Conservation (phyloP, 2,797 vertebrate genomes). For the Propithecus deckenii region DNA sequence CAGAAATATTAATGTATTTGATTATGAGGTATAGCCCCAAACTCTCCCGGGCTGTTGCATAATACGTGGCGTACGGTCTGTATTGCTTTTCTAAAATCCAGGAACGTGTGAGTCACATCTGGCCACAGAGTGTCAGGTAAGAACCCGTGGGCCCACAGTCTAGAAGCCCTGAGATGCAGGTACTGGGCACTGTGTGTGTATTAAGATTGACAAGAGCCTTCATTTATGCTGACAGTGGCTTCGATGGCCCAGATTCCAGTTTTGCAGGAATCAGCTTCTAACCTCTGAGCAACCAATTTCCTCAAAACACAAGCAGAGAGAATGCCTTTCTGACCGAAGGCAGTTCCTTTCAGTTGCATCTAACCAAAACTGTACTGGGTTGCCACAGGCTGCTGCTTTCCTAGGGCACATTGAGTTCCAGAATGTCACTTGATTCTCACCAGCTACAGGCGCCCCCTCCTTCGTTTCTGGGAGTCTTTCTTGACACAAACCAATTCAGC, state of each 20-base stretch:
- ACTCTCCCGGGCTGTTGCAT: background rate
- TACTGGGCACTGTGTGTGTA: too few species aligned
- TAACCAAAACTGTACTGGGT: background rate
- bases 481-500: background rate
- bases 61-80: background rate
- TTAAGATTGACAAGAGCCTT: background rate
- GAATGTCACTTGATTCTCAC: background rate
- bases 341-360: background rate
- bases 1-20: too few species aligned
- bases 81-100: background rate
- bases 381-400: background rate
- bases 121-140: background rate
- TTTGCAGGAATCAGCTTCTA: background rate
- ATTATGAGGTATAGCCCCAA: background rate
- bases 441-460: background rate
- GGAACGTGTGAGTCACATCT: background rate
- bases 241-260: background rate
- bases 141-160: background rate
- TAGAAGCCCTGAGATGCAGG: background rate
- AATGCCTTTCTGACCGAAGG: background rate
- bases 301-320: background rate
- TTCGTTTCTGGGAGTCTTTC: background rate
- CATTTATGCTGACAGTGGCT: background rate
- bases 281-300: background rate
- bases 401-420: background rate